Evolutionary conservation across 1,140 invertebrate genomes (phyloP), one percentile per base, ranked within the genome.

Genomic region (Oedothorax gibbosus): DNA sequence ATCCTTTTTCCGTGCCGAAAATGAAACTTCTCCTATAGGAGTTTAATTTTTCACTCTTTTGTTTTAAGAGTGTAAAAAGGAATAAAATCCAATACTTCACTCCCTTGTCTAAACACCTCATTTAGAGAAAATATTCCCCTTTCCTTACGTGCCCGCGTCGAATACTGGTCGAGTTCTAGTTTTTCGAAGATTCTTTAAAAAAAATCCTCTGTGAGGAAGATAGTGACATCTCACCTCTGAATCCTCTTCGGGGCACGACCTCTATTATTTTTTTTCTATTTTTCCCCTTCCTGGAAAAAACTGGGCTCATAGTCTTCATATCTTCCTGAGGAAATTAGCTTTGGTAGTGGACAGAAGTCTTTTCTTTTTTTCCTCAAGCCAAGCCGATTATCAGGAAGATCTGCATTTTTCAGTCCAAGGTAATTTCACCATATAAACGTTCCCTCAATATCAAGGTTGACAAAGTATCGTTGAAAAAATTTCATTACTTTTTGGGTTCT

Each of bases 61-160:
- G n/a, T n/a, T n/a, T n/a, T n/a, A n/a, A n/a, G n/a, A n/a, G n/a
- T n/a, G n/a, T n/a, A n/a, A n/a, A n/a, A n/a, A n/a, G n/a, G n/a
- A n/a, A n/a, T n/a, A n/a, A n/a, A n/a, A n/a, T 75, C 53, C 35
- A 75, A 75, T 11, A 75, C 72, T 57, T 75, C 60, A 8, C 21
- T 57, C 21, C 72, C 18, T 21, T 60, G n/a, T 75, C 35, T 50
- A 57, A 75, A 20, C 8, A 18, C 56, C 53, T 75, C 53, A 57
- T 75, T 75, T 18, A 21, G 54, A 75, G 54, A 75, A 75, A 60
- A 75, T 35, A 21, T 75, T 0, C 54, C 20, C 54, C 60, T 75
- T 75, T 75, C 72, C 60, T 75, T 75, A 60, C 10, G 21, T 75
- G 72, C n/a, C 53, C 20, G 53, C 18, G 35, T 75, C 53, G 60